phyloP scores from a whole-genome alignment of 1,140 invertebrate species.

The Drosophila ironensis region DNA sequence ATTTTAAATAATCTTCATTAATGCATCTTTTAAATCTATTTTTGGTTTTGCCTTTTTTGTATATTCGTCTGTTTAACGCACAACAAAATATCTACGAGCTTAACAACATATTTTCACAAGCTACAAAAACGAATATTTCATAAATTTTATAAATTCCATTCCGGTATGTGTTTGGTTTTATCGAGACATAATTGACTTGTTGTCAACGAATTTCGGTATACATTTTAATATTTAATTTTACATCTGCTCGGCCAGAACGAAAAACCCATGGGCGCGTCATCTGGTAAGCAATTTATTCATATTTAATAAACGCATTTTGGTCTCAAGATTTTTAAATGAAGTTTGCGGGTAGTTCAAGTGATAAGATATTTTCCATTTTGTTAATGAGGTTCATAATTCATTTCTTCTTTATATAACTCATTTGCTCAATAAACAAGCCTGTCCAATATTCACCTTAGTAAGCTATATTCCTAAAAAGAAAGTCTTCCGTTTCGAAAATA shows the following conservation, averaged over 20 bases:
- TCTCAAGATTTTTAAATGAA: constrained; percentile 64
- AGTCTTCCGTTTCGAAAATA: constrained; percentile 66
- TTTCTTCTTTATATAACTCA: no score
- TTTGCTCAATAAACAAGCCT: constrained; percentile 50
- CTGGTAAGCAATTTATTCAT: constrained; percentile 23
- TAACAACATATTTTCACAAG: constrained; percentile 51
- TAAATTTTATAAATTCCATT: constrained; percentile 12
- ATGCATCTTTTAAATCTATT: no score
- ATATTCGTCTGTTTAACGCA: constrained; percentile 25
- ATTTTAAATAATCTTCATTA: constrained; percentile 55
- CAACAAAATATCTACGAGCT: constrained; percentile 61
- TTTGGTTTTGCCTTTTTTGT: constrained; percentile 1
- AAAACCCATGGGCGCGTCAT: constrained; percentile 1
- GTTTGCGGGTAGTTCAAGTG: constrained; percentile 33
- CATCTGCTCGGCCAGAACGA: constrained; percentile 9
- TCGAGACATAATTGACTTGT: constrained; percentile 35
- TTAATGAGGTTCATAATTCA: constrained; percentile 15
- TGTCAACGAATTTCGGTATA: constrained; percentile 35
- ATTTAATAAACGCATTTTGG: constrained; percentile 73
- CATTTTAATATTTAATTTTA: constrained; percentile 29
- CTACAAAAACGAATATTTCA: constrained; percentile 42
- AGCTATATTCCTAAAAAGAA: constrained; percentile 29
- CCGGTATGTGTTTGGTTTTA: constrained; percentile 11
- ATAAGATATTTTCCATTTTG: constrained; percentile 37
- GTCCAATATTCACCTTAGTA: constrained; percentile 12